Conservation (phyloP, 2,888 invertebrate genomes). For the Anoplius nigerrimus region DNA sequence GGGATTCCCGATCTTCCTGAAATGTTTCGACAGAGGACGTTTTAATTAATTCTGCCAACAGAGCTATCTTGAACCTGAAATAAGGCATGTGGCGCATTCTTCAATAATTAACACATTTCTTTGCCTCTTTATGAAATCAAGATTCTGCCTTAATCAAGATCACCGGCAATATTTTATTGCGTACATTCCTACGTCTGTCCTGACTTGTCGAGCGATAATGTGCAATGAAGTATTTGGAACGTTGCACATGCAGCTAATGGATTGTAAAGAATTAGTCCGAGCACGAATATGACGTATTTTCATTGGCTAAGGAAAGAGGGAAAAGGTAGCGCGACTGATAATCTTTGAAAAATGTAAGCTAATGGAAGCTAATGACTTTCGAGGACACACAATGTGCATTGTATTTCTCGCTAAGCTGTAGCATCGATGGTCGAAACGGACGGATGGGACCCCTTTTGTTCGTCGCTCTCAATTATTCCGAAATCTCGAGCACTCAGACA, state of each 20-base stretch:
- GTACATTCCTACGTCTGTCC: too few relatives aligned
- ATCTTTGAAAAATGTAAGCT: background rate
- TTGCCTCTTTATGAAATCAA: too few relatives aligned
- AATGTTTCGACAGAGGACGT: slow-evolving; percentile 33
- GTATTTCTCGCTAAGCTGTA: background rate
- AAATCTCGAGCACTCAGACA: slow-evolving; percentile 50
- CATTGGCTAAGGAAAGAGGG: background rate
- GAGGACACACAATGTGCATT: background rate
- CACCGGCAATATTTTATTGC: background rate
- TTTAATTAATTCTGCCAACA: slow-evolving; percentile 45
- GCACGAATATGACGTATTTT: background rate
- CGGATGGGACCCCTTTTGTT: slow-evolving; percentile 46
- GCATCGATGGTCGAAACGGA: slow-evolving; percentile 36
- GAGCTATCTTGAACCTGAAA: background rate
- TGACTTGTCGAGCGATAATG: background rate
- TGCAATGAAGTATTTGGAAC: background rate
- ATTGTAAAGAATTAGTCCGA: too few relatives aligned
- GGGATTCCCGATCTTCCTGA: slow-evolving; percentile 26
- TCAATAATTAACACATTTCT: too few relatives aligned
- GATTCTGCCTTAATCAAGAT: too few relatives aligned
- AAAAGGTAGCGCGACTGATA: background rate
- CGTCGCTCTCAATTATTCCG: slow-evolving; percentile 48
- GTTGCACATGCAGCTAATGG: background rate
- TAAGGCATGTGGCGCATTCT: background rate
- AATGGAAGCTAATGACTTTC: slow-evolving; percentile 13